Evolutionary conservation across 1,140 invertebrate species (phyloP).

Genomic region (Lepidotrigona ventralis): DNA sequence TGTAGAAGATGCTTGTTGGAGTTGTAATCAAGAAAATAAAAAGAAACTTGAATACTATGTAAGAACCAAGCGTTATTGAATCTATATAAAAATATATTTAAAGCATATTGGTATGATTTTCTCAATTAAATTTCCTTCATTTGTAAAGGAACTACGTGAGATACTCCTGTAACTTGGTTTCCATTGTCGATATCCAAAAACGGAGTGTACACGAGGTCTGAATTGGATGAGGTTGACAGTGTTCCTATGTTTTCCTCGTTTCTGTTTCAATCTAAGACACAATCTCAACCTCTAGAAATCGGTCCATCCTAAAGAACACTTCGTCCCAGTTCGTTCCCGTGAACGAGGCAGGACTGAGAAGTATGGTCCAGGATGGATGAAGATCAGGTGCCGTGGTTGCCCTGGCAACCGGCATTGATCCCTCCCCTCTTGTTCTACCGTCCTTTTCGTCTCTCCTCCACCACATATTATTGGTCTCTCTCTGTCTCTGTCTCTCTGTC

Average conservation of each 20-base stretch:
- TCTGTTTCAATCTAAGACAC: background rate
- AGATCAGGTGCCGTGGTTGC: slow-evolving; percentile 77
- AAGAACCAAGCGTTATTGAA: background rate
- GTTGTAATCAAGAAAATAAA: background rate
- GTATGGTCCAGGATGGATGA: slow-evolving; percentile 74
- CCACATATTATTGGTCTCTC: slow-evolving; percentile 50
- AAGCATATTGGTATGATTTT: background rate
- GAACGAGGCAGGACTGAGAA: slow-evolving; percentile 60
- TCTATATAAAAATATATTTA: background rate
- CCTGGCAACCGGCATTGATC: slow-evolving; percentile 79
- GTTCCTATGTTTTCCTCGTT: background rate
- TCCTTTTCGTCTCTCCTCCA: slow-evolving; percentile 51
- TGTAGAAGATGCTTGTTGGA: background rate
- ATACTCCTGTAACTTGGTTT: background rate
- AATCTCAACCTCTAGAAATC: background rate
- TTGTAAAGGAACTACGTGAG: background rate
- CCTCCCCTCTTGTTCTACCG: slow-evolving; percentile 70
- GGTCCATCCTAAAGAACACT: slow-evolving; percentile 18
- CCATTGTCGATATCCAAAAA: too few relatives aligned
- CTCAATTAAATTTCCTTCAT: background rate
- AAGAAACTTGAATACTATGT: background rate
- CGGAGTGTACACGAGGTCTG: background rate
- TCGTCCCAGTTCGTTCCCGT: slow-evolving; percentile 17
- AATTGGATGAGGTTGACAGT: background rate
- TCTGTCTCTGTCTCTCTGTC: slow-evolving; percentile 34